Percentiles rank a stretch among this genome's conserved stretches.
phyloP scores from a whole-genome alignment of 2,888 invertebrate genomes.

The Elegia similella region DNA sequence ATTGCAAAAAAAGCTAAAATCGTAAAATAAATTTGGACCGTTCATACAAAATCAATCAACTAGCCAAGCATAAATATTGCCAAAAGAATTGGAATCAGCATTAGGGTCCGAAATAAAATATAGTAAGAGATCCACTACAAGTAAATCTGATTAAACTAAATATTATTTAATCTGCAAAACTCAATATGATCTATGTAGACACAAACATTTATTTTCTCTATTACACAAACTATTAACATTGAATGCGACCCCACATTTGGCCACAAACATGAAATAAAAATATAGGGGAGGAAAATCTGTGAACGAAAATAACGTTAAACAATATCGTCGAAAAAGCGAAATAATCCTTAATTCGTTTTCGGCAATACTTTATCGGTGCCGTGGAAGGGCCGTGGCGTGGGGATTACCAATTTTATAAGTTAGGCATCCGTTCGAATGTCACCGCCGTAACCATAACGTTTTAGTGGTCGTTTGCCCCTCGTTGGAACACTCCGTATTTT shows the following conservation, averaged over 20 bases:
- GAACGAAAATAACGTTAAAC: slow-evolving; percentile 44
- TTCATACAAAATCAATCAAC: too few relatives aligned
- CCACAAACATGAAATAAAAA: slow-evolving; percentile 24
- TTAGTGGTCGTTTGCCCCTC: slow-evolving; percentile 74
- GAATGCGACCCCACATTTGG: background rate
- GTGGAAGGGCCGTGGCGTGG: slow-evolving; percentile 47
- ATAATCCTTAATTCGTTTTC: slow-evolving; percentile 56
- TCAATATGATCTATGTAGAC: background rate
- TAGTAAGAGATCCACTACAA: too few relatives aligned
- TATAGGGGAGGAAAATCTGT: slow-evolving; percentile 37
- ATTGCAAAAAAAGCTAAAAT: too few relatives aligned
- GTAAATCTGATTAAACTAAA: background rate
- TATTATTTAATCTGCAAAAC: background rate
- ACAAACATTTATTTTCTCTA: background rate
- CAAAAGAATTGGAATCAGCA: too few relatives aligned
- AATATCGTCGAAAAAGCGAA: slow-evolving; percentile 44
- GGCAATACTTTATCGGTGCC: slow-evolving; percentile 57
- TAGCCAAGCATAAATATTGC: too few relatives aligned
- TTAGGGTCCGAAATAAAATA: too few relatives aligned
- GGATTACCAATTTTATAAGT: slow-evolving; percentile 76
- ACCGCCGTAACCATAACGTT: slow-evolving; percentile 77
- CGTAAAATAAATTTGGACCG: too few relatives aligned
- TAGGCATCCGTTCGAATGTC: slow-evolving; percentile 72
- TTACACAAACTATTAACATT: slow-evolving; percentile 5
- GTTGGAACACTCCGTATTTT: slow-evolving; percentile 73